These are phyloP conservation scores for Dryoscopus gambensis DNA, from an alignment of 2,113 vertebrate genomes.

Conservation along the genomic window DNA sequence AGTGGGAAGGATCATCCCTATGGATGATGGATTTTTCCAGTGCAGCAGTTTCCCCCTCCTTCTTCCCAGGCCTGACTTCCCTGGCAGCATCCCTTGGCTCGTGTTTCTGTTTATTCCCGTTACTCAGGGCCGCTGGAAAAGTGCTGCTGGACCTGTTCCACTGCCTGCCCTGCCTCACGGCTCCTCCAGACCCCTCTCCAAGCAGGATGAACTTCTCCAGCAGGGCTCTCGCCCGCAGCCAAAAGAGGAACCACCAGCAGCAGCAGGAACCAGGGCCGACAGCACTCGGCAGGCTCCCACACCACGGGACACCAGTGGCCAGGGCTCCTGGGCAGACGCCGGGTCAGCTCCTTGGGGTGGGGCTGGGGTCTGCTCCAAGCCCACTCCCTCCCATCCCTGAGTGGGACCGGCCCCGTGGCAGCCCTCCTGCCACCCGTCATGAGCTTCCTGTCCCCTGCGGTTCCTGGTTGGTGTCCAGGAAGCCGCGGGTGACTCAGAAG, in stretches of 20 bases:
- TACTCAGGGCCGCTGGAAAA: not conserved
- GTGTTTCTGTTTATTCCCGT: not conserved
- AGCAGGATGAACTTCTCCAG: not conserved
- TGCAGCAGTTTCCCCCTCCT: not conserved
- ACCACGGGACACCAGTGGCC: fast-evolving
- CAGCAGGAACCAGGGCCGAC: fast-evolving
- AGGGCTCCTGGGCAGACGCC: not conserved
- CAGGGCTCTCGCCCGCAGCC: fast-evolving
- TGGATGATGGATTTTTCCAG: not conserved
- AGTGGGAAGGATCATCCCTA: not conserved
- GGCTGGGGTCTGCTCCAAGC: not conserved
- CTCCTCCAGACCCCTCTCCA: not conserved
- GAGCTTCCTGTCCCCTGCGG: not conserved
- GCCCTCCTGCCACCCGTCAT: not conserved
- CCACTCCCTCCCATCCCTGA: fast-evolving
- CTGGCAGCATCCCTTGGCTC: not conserved
- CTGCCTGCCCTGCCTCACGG: not conserved
- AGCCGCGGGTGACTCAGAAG: not conserved
- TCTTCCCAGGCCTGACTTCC: not conserved
- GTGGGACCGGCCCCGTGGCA: not conserved
- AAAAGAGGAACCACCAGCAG: not conserved
- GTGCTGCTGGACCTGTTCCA: not conserved
- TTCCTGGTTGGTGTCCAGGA: not conserved
- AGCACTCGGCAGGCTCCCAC: not conserved
- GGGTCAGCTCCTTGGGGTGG: not conserved